Conservation (phyloP, 92 coral and sea anemone genomes). For the Parazoanthus darwini region DNA sequence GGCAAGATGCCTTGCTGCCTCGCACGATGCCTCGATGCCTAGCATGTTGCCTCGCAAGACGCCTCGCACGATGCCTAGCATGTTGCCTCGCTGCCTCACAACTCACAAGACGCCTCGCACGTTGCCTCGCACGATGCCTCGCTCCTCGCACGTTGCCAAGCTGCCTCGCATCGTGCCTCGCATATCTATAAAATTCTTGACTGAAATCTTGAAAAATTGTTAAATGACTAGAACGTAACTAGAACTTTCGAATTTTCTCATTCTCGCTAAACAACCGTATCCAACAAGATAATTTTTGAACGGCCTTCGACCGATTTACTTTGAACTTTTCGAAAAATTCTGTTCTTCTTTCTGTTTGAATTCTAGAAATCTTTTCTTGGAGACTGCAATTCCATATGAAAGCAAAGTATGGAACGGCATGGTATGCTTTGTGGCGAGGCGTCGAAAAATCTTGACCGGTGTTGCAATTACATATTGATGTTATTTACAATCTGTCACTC, state of each 20-base stretch:
- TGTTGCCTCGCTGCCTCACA: too few species aligned
- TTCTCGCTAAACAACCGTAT: background rate
- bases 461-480: constrained; percentile 15
- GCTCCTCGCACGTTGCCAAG: too few species aligned
- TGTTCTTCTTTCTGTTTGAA: background rate
- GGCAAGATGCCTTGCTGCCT: too few species aligned
- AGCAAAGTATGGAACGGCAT: background rate
- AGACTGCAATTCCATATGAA: background rate
- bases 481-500: constrained; percentile 21
- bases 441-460: background rate
- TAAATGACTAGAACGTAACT: too few species aligned
- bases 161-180: too few species aligned
- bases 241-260: background rate
- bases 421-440: too few species aligned
- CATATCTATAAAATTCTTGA: too few species aligned
- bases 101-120: too few species aligned
- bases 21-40: too few species aligned
- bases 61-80: too few species aligned
- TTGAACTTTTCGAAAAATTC: background rate
- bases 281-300: background rate
- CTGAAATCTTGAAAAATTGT: background rate
- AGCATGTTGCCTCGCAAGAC: too few species aligned
- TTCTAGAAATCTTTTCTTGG: background rate
- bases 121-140: too few species aligned
- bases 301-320: background rate